Evolutionary conservation across 2,113 vertebrate genomes (phyloP), one percentile per base, ranked within the genome.

Genomic region (Limnothrissa miodon): DNA sequence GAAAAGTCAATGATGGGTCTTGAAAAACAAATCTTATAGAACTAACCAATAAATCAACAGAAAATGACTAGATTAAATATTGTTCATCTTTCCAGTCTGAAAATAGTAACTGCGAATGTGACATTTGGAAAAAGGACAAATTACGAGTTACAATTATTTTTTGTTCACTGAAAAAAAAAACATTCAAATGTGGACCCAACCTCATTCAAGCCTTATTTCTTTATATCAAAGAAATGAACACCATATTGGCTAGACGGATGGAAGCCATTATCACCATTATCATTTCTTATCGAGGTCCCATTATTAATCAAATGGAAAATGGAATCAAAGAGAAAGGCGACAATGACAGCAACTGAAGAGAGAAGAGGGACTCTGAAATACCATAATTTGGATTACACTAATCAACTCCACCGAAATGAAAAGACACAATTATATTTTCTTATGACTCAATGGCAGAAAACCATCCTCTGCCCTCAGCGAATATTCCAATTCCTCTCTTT

Each of bases 321-420:
- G 29, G 29, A 74, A 33, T 74, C 29, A 82, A 78, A 21, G 21
- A 59, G 51, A 46, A 33, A 44, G 4, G 4, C 17, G 9, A 53
- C 56, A 78, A 29, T 80, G 19, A 85, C 51, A 85, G 46, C 81
- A 39, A 85, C 82, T 80, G 51, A 80, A 36, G 39, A 46, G 33
- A 36, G 44, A 86, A 45, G 51, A 82, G 70, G 83, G 80, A 39
- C 80, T 81, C 80, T 86, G 33, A 81, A 84, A 84, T 51, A 8
- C 29, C 78, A 36, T 70, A 79, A 59, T 89, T 85, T 79, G 66
- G 85, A 85, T 87, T 56, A 39, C 79, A 17, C 82, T 80, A 83
- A 83, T 83, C 79, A 83, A 83, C 29, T 56, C 39, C 15, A 74
- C 70, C 29, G 51, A 85, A 82, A 80, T 46, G 66, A 83, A 83